phyloP scores from a whole-genome alignment of 2,888 invertebrate genomes.

The Antheraea assamensis region DNA sequence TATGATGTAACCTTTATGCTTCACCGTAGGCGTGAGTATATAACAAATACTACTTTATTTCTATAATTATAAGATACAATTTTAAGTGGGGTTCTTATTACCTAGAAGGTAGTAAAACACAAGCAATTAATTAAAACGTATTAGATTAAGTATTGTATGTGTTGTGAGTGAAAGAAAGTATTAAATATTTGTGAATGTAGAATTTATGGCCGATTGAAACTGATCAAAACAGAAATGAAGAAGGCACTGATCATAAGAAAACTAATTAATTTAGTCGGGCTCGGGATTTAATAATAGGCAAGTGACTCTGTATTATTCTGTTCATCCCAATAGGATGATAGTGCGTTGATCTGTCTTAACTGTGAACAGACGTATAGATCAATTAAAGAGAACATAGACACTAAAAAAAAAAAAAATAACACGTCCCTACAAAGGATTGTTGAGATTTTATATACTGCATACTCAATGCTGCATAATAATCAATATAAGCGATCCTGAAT shows the following conservation, averaged over 20 bases:
- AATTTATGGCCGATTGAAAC: no score
- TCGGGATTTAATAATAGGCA: background rate
- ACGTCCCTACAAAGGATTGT: no score
- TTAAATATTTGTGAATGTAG: no score
- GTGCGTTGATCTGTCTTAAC: no score
- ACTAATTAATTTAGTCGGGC: background rate
- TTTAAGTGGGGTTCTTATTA: conserved; percentile 4
- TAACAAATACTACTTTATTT: background rate
- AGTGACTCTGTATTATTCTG: background rate
- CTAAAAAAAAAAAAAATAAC: no score
- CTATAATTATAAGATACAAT: background rate
- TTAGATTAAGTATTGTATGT: background rate
- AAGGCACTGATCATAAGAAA: background rate
- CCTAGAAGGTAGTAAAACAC: background rate
- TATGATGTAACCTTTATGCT: background rate
- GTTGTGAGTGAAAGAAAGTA: background rate
- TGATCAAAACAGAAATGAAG: background rate
- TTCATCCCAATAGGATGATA: background rate
- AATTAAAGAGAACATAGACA: no score
- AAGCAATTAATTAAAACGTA: conserved; percentile 5
- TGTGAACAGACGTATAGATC: no score
- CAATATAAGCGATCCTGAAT: no score
- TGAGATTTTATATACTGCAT: no score
- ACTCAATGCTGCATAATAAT: no score
- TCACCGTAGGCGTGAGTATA: background rate